Conservation (phyloP, 1,140 invertebrate species). For the Pygmarrhopalites habei region DNA sequence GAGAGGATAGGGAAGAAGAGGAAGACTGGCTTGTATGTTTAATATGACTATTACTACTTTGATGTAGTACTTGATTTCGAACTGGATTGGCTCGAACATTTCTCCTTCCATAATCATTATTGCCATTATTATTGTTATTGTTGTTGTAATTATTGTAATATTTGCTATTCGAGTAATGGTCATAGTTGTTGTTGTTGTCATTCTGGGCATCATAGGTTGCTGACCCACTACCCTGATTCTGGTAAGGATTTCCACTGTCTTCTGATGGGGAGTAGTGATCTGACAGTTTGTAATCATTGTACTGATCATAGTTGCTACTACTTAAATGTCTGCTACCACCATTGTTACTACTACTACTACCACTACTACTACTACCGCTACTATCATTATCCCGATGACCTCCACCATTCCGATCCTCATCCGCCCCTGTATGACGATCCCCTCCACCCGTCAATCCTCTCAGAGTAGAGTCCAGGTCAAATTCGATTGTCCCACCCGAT, state of each 20-base stretch:
- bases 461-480: slow-evolving; percentile 1
- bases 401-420: too few relatives aligned
- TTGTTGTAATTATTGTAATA: slow-evolving; percentile 1
- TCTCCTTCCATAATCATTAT: too few relatives aligned
- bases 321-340: neutral
- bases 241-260: neutral
- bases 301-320: neutral
- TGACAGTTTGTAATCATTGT: neutral
- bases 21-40: neutral
- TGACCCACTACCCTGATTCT: neutral
- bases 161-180: neutral
- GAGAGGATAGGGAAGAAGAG: too few relatives aligned
- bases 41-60: slow-evolving; percentile 1
- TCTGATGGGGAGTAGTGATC: neutral
- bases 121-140: neutral
- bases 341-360: neutral
- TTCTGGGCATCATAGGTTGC: neutral
- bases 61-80: too few relatives aligned
- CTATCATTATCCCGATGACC: neutral
- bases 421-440: too few relatives aligned
- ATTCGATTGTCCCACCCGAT: neutral
- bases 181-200: neutral
- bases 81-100: too few relatives aligned
- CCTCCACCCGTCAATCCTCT: too few relatives aligned
- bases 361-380: neutral